Base-by-base conservation (phyloP, 2,113 vertebrate species). In the Oncorhynchus clarkii region DNA sequence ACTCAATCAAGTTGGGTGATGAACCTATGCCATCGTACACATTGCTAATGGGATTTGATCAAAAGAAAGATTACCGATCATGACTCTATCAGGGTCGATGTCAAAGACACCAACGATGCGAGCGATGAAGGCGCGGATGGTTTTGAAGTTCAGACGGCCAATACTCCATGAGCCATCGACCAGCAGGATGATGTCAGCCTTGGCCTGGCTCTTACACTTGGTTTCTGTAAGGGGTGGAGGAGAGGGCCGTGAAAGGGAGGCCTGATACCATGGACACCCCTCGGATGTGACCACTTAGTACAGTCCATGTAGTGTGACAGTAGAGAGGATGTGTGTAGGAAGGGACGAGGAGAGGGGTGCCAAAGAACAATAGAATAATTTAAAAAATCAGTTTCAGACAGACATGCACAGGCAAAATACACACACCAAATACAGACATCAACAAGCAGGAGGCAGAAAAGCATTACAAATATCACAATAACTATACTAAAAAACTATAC, bases 151-250 rank as follows among this genome's bases (percentile, higher is more conserved):
- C 51, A 96, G 91, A 1, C 96, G 90, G 0, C 98, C 98, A 0
- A 99, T 98, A 81, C 97, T 99, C 98, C 96, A 99, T 0, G 98
- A 99, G 29, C 97, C 97, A 0, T 99, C 98, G 69, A 99, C 97
- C 89, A 99, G 93, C 86, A 99, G 84, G 73, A 99, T 85, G 0
- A 99, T 95, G 87, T 99, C 98, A 29, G 98, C 97, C 89, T 94
- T 95, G 7, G 96, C 95, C 73, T 92, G 73, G 72, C 96, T 99
- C 89, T 93, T 92, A 82, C 98, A 99, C 67, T 94, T 88, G 85
- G 89, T 72, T 71, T 92, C 98, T 99, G 92, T 67, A 70, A 0
- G 31, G 39, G 12, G 70, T 34, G 51, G 48, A 39, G n/a, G 67
- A 70, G 70, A 81, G 59, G 85, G 62, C 24, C 16, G 48, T 66